Base-by-base conservation (phyloP, 2,797 vertebrate genomes). In the Loris lydekkerianus region DNA sequence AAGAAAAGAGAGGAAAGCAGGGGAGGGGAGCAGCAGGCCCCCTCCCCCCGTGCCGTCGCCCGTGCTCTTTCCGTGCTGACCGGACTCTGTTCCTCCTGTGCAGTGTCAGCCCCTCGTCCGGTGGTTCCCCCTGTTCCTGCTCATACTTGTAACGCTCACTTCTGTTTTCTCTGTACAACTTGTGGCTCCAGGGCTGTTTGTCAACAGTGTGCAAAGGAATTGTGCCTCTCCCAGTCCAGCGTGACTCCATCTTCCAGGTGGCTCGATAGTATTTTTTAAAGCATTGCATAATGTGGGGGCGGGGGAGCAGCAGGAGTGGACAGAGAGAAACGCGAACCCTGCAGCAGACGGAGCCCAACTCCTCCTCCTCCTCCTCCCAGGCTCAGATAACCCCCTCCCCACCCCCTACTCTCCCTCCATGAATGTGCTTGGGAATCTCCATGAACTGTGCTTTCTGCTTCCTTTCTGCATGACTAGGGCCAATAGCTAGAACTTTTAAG, bases 11-110 rank as follows among this genome's bases (percentile, higher is more conserved):
- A 92, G 94, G 93, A 95, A 93, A 86, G 91, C 0, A 69, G 11
- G 92, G 96, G 85, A 96, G 96, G 89, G 95, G 86, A 93, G 87
- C 76, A 31, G 56, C 97, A 97, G 97, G 85, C 96, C 95, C 97
- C 89, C 96, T 96, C 96, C 94, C 97, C 96, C 97, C 88, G 83
- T 94, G 98, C 98, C 98, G 60, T 87, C 81, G 98, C 98, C 97
- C 97, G 98, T 89, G 77, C 97, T 97, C 98, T 98, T 98, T 98
- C 98, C 98, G 96, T 97, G 98, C 99, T 99, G 98, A 98, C 99
- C 99, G 99, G 99, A 99, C 99, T 99, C 98, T 99, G 99, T 99
- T 99, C 87, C 98, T 99, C 99, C 99, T 99, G 99, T 99, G 99
- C 99, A 99, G 99, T 99, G 99, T 99, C 99, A 98, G 99, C 99